These are phyloP conservation scores for Trissoscelio sp. DNA, from an alignment of 2,888 invertebrate genomes.

Conservation along the genomic window DNA sequence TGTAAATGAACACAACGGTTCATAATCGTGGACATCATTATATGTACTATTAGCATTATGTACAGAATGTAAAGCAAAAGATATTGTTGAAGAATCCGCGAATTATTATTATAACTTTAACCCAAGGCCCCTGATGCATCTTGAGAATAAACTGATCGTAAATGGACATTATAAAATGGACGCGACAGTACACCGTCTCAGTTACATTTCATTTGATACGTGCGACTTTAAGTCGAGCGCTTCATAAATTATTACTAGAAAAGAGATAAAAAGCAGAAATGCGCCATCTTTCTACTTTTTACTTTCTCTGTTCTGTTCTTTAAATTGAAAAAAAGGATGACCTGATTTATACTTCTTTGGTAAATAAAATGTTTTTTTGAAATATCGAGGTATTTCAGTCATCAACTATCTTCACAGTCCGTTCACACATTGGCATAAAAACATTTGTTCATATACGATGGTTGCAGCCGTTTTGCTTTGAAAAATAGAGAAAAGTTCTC, in stretches of 20 bases:
- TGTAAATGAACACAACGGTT: conserved; percentile 5
- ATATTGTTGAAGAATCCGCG: conserved; percentile 9
- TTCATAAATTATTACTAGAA: conserved; percentile 57
- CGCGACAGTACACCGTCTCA: conserved; percentile 11
- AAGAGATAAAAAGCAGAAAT: conserved; percentile 50
- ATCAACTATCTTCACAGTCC: conserved; percentile 2
- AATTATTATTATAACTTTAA: conserved; percentile 31
- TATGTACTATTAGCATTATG: not conserved
- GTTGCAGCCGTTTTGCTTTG: conserved; percentile 1
- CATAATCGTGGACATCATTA: not conserved
- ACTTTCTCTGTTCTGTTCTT: conserved; percentile 11
- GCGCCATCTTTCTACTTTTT: conserved; percentile 39
- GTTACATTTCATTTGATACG: conserved; percentile 58
- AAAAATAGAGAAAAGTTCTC: not conserved
- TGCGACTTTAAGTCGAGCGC: conserved; percentile 57
- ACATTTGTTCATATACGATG: too few species aligned
- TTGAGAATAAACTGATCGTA: conserved; percentile 40
- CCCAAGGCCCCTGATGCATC: conserved; percentile 14
- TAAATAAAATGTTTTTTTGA: conserved; percentile 18
- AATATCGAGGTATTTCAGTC: not conserved
- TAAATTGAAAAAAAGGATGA: conserved; percentile 36
- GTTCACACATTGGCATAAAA: too few species aligned
- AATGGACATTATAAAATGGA: conserved; percentile 43
- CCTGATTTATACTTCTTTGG: conserved; percentile 44
- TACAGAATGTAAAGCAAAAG: not conserved